A percentile compares a stretch with the other conserved stretches of the same genome.
Evolutionary conservation across 2,888 invertebrate genomes (phyloP).

Genomic region (Cryptosula pallasiana): DNA sequence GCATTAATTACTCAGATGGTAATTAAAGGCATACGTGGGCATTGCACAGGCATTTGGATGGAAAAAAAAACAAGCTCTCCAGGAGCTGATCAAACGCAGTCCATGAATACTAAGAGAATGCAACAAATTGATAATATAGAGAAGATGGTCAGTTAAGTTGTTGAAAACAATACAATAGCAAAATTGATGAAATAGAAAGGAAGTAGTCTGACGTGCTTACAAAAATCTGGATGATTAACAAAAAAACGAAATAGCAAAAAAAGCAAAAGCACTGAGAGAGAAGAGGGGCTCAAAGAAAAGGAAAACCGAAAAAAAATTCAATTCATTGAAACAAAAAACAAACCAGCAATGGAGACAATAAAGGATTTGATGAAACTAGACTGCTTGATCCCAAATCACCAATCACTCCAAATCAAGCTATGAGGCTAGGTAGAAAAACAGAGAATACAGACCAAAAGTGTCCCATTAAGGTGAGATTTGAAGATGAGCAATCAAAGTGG

Average conservation of each 20-base stretch:
- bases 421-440: not conserved
- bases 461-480: slow-evolving; percentile 8
- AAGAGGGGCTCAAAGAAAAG: not conserved
- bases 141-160: not conserved
- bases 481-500: not conserved
- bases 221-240: not conserved
- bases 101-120: not conserved
- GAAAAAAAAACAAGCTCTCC: not conserved
- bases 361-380: not conserved
- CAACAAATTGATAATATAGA: slow-evolving; percentile 2
- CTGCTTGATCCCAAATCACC: not conserved
- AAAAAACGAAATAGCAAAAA: not conserved
- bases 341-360: not conserved
- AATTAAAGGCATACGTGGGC: not conserved
- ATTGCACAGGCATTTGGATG: not conserved
- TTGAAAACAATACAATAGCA: not conserved
- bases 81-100: not conserved
- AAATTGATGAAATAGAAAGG: not conserved
- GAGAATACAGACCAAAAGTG: not conserved
- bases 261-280: not conserved
- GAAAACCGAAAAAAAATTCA: not conserved
- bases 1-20: not conserved
- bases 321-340: not conserved
- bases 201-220: not conserved
- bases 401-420: not conserved